These are phyloP conservation scores for Spea multiplicata DNA, from an alignment of 2,113 vertebrate species.

Conservation along the genomic window DNA sequence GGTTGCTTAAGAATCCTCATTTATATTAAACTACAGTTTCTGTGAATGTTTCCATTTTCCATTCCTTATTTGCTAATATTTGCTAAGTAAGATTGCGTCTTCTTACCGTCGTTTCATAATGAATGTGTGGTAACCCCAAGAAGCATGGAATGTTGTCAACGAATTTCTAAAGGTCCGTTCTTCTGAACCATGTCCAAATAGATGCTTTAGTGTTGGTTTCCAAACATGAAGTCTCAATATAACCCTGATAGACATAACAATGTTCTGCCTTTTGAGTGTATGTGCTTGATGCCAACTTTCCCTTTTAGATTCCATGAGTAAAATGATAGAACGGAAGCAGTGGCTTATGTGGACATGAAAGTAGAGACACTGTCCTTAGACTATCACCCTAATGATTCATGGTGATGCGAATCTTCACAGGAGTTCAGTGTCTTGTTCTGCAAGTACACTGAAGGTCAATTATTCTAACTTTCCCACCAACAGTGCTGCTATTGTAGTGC, in stretches of 20 bases:
- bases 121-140: background rate
- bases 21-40: background rate
- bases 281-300: background rate
- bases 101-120: background rate
- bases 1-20: background rate
- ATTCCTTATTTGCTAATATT: background rate
- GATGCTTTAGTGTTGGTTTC: too few species aligned
- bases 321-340: background rate
- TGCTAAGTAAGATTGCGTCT: background rate
- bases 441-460: too few species aligned
- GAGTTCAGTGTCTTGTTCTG: too few species aligned
- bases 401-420: too few species aligned
- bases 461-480: background rate
- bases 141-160: background rate
- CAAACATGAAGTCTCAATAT: too few species aligned
- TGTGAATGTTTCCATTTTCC: background rate
- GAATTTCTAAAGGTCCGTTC: too few species aligned
- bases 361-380: background rate
- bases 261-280: too few species aligned
- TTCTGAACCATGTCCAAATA: too few species aligned
- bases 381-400: background rate
- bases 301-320: slow-evolving; percentile 5
- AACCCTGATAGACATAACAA: too few species aligned
- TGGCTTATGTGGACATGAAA: background rate
- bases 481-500: slow-evolving; percentile 49